phyloP scores from a whole-genome alignment of 2,888 invertebrate species.

The Rhingia rostrata region DNA sequence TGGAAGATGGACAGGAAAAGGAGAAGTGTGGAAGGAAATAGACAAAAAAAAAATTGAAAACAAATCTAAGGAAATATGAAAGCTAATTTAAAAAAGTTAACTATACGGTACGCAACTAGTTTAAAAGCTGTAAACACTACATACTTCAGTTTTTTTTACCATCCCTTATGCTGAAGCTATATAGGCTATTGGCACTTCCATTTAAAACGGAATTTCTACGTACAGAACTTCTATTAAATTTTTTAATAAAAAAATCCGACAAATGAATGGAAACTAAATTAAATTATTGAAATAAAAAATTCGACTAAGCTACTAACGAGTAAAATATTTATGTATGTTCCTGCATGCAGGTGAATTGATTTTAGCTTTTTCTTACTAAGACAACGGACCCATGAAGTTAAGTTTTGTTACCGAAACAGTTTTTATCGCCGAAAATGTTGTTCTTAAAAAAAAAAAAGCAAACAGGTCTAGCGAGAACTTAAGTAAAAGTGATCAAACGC shows the following conservation, averaged over 20 bases:
- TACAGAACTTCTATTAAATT: too few relatives aligned
- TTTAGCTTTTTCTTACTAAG: constrained; percentile 48
- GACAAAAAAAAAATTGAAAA: background rate
- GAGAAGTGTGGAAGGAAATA: background rate
- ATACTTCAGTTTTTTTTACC: background rate
- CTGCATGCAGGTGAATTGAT: constrained; percentile 35
- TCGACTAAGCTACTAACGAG: constrained; percentile 56
- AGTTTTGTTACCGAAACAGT: constrained; percentile 26
- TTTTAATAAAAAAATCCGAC: too few relatives aligned
- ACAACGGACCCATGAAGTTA: constrained; percentile 55
- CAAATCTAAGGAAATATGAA: constrained; percentile 11
- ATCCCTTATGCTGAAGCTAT: background rate
- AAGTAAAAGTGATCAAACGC: constrained; percentile 33
- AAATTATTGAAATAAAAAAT: constrained; percentile 16
- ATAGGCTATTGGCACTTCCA: background rate
- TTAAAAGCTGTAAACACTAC: background rate
- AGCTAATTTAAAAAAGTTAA: constrained; percentile 1
- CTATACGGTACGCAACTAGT: background rate
- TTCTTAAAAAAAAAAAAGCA: constrained; percentile 27
- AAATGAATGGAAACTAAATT: constrained; percentile 29
- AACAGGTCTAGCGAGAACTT: constrained; percentile 62
- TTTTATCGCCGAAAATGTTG: constrained; percentile 59
- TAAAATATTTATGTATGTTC: constrained; percentile 45
- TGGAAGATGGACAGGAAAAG: too few relatives aligned
- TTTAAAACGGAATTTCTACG: background rate